Percentiles rank a stretch among this genome's conserved stretches.
Conservation (phyloP, 2,888 invertebrate species). For the Trissoscelio sp. region DNA sequence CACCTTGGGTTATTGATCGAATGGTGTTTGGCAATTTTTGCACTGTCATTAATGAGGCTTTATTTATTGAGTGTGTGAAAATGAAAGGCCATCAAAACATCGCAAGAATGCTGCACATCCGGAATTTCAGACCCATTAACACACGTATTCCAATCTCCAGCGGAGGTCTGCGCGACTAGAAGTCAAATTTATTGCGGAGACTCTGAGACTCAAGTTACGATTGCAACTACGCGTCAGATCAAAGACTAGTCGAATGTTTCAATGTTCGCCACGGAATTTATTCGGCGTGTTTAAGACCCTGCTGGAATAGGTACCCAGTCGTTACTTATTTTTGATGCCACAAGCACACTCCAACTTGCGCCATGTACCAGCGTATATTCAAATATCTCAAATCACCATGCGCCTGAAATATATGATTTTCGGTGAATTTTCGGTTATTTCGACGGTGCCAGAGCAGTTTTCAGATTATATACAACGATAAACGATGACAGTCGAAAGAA, state of each 20-base stretch:
- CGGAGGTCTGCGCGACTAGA: slow-evolving; percentile 47
- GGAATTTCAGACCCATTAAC: slow-evolving; percentile 21
- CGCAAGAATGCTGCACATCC: slow-evolving; percentile 40
- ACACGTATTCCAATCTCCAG: slow-evolving; percentile 21
- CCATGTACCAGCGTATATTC: slow-evolving; percentile 16
- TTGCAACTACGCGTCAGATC: slow-evolving; percentile 74
- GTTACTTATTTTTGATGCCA: slow-evolving; percentile 43
- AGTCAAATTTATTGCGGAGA: slow-evolving; percentile 66
- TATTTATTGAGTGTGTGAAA: slow-evolving; percentile 4
- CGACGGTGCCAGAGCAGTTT: slow-evolving; percentile 3
- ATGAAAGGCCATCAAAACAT: slow-evolving; percentile 3
- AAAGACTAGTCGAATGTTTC: slow-evolving; percentile 73
- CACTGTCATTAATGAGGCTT: neutral
- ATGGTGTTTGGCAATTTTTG: neutral
- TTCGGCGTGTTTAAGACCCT: slow-evolving; percentile 48
- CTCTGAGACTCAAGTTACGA: slow-evolving; percentile 77
- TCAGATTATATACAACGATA: slow-evolving; percentile 12
- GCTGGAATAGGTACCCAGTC: slow-evolving; percentile 30
- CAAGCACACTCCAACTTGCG: neutral
- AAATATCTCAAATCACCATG: slow-evolving; percentile 9
- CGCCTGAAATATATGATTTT: slow-evolving; percentile 6
- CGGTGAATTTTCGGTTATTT: slow-evolving; percentile 23
- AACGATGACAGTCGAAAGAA: slow-evolving; percentile 12
- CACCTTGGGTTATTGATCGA: neutral
- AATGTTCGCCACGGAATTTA: slow-evolving; percentile 60